Conservation (phyloP, 2,888 invertebrate species). For the Creontiades dilutus region DNA sequence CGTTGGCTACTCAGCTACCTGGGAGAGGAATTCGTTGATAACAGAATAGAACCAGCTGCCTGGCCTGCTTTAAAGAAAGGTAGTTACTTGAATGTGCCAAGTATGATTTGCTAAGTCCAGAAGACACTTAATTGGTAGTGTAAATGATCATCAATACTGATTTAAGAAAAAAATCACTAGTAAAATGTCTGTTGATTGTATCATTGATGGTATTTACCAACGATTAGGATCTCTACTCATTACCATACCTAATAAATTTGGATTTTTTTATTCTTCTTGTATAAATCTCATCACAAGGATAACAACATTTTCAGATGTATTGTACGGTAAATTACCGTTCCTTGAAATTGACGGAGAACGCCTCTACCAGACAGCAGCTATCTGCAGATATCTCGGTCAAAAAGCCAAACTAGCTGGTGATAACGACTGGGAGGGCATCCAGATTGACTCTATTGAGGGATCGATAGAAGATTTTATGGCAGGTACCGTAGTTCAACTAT, state of each 20-base stretch:
- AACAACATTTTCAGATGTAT: background rate
- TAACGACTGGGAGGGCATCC: constrained; percentile 81
- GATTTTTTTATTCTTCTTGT: too few relatives aligned
- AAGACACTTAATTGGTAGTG: too few relatives aligned
- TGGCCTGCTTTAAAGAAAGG: constrained; percentile 82
- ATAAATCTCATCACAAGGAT: background rate
- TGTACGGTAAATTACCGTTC: constrained; percentile 56
- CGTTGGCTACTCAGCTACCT: constrained; percentile 83
- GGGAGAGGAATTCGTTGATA: constrained; percentile 82
- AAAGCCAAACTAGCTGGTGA: constrained; percentile 80
- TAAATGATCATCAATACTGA: too few relatives aligned
- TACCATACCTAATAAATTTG: too few relatives aligned
- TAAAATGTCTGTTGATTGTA: too few relatives aligned
- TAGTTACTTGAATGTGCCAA: constrained; percentile 78
- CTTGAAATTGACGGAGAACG: constrained; percentile 52
- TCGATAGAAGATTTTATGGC: constrained; percentile 82
- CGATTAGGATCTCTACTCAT: too few relatives aligned
- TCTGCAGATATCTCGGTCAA: constrained; percentile 47
- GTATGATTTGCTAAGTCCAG: too few relatives aligned
- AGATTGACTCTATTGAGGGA: constrained; percentile 83
- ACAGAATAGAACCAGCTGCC: constrained; percentile 80
- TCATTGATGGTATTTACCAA: too few relatives aligned
- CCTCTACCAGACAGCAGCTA: constrained; percentile 42
- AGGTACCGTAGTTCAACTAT: constrained; percentile 78
- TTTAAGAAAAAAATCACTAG: too few relatives aligned